Percentiles rank a stretch among this genome's conserved stretches.
Evolutionary conservation across 2,797 vertebrate species (phyloP).

Genomic region (Enteromius mattozi): DNA sequence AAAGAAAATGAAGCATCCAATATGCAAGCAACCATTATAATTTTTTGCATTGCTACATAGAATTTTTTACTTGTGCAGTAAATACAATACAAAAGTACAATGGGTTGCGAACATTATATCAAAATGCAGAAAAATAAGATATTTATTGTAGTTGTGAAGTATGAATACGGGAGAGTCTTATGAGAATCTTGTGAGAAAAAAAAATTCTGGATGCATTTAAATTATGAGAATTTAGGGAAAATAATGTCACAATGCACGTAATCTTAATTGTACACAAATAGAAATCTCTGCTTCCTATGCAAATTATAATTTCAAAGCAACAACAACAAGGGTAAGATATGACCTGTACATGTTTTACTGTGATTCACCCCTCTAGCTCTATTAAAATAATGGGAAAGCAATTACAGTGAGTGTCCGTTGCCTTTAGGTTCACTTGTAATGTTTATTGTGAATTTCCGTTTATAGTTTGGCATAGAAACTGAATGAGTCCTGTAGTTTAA

Average conservation of each 20-base stretch:
- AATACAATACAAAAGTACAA: constrained; percentile 1
- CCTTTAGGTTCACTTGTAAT: constrained; percentile 11
- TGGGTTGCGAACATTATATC: neutral
- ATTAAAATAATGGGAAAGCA: constrained; percentile 13
- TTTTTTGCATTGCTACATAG: neutral
- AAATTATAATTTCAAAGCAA: neutral
- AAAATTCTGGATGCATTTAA: neutral
- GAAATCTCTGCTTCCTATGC: constrained; percentile 10
- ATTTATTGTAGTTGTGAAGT: neutral
- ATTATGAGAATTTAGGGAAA: neutral
- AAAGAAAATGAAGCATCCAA: neutral
- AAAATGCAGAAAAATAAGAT: neutral
- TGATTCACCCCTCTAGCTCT: neutral
- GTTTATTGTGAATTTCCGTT: constrained; percentile 26
- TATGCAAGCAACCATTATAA: neutral
- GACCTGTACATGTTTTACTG: constrained; percentile 19
- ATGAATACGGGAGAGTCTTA: neutral
- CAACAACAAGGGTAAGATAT: constrained; percentile 5
- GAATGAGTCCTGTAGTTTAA: constrained; percentile 4
- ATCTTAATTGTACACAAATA: neutral
- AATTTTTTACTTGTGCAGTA: neutral
- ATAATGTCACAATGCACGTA: neutral
- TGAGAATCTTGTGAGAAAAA: neutral
- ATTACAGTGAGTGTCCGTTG: neutral
- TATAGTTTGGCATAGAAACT: constrained; percentile 34